Percentiles rank a stretch among this genome's conserved stretches.
Conservation (phyloP, 30 jellyfish, hydroid and myxozoan species). For the Clytia hemisphaerica region DNA sequence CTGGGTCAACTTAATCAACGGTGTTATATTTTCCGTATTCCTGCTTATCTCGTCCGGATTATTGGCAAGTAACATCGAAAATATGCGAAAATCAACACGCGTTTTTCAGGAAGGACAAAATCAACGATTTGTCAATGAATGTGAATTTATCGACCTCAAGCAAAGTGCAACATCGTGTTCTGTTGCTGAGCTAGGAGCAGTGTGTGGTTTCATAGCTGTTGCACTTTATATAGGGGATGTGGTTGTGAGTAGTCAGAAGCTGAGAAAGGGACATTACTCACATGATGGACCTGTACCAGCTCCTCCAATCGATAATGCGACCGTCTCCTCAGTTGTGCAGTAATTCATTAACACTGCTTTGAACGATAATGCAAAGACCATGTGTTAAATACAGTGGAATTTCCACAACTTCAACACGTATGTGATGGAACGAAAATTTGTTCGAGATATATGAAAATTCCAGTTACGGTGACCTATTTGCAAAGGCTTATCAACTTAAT, state of each 20-base stretch:
- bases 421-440: no score
- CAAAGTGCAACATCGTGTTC: slow-evolving; percentile 46
- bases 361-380: no score
- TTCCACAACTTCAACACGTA: no score
- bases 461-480: no score
- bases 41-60: slow-evolving; percentile 54
- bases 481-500: no score
- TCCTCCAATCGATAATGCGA: not conserved
- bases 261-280: slow-evolving; percentile 38
- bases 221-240: slow-evolving; percentile 36
- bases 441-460: no score
- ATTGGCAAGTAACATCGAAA: slow-evolving; percentile 33
- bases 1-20: slow-evolving; percentile 38
- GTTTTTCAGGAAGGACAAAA: slow-evolving; percentile 21
- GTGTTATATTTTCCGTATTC: slow-evolving; percentile 47
- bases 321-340: slow-evolving; percentile 15
- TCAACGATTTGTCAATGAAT: slow-evolving; percentile 44
- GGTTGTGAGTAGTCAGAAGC: slow-evolving; percentile 38
- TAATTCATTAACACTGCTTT: no score
- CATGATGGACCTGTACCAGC: slow-evolving; percentile 10
- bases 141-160: slow-evolving; percentile 61
- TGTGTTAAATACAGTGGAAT: no score
- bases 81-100: slow-evolving; percentile 31
- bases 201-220: slow-evolving; percentile 60
- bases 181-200: slow-evolving; percentile 62